phyloP scores from a whole-genome alignment of 2,888 invertebrate genomes.

The Temnothorax rugatulus region DNA sequence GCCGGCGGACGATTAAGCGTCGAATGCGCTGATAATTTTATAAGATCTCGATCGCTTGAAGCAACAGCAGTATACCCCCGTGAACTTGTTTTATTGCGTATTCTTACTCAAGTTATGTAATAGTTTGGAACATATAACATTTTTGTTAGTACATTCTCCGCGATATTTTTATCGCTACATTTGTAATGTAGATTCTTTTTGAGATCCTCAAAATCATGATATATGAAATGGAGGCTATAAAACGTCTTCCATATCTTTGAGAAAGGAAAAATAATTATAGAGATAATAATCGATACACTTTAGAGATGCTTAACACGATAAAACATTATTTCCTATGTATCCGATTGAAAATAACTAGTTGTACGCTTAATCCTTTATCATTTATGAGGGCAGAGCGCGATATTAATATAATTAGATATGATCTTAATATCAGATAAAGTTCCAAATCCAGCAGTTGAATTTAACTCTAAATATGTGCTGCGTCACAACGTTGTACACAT shows the following conservation, averaged over 20 bases:
- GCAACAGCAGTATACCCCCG: not conserved
- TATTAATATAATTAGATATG: not conserved
- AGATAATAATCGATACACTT: not conserved
- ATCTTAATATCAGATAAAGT: not conserved
- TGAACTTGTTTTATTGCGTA: conserved; percentile 4
- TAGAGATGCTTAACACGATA: not conserved
- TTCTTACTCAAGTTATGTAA: conserved; percentile 22
- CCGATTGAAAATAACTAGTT: not conserved
- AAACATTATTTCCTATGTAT: not conserved
- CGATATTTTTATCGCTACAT: not conserved
- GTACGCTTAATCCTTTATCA: not conserved
- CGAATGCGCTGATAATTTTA: conserved; percentile 33
- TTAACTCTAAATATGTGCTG: not conserved
- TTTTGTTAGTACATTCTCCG: not conserved
- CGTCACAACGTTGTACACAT: not conserved
- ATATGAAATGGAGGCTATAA: not conserved
- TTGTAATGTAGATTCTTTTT: not conserved
- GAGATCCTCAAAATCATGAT: not conserved
- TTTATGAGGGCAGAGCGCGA: not conserved
- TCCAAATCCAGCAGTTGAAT: not conserved
- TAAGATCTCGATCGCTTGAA: conserved; percentile 31
- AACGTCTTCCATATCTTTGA: not conserved
- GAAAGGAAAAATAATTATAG: not conserved
- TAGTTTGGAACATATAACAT: not conserved
- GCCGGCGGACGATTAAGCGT: conserved; percentile 15